Base-by-base conservation (phyloP, 2,113 vertebrate species). In the Serilophus lunatus region DNA sequence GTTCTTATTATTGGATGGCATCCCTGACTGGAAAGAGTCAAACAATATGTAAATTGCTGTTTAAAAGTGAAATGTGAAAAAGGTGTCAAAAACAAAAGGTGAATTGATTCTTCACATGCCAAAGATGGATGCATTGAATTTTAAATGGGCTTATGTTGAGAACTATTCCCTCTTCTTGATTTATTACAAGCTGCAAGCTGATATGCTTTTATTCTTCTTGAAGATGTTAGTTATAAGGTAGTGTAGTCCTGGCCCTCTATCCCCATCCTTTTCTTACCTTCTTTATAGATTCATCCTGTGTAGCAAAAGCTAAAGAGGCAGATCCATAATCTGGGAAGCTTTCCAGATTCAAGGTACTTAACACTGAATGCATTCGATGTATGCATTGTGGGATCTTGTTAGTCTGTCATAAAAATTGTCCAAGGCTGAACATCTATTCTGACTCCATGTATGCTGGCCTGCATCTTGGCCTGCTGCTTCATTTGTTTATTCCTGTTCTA, bases 261-360 rank as follows among this genome's bases (percentile, higher is more conserved):
- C 70, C 45, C 77, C 70, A 68, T 68, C 54, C 28, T 82, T 92
- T 69, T 64, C 45, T 78, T 85, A 70, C 59, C 25, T n/a, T 53
- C 78, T 81, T 83, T 81, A 69, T 26, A n/a, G 54, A 56, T 90
- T 81, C 63, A 51, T 85, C 33, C 20, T 44, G 6, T 72, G 35
- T 72, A 85, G 50, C 38, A n/a, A 28, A 75, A 70, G 10, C 50
- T 91, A 66, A 82, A 92, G 86, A 42, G 70, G 61, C 82, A 90
- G 84, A 89, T 92, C 54, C 60, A 56, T 75, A 79, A 78, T 10
- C 83, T 44, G 72, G 68, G 72, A 91, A 71, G 33, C 44, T 92
- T 95, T 94, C 83, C 88, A 92, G 56, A 78, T 89, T 90, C 63
- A 42, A 78, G 77, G 80, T 90, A 88, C 75, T 95, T 93, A 90